Base-by-base conservation (phyloP, 2,797 vertebrate species). In the Apodemus agrarius region DNA sequence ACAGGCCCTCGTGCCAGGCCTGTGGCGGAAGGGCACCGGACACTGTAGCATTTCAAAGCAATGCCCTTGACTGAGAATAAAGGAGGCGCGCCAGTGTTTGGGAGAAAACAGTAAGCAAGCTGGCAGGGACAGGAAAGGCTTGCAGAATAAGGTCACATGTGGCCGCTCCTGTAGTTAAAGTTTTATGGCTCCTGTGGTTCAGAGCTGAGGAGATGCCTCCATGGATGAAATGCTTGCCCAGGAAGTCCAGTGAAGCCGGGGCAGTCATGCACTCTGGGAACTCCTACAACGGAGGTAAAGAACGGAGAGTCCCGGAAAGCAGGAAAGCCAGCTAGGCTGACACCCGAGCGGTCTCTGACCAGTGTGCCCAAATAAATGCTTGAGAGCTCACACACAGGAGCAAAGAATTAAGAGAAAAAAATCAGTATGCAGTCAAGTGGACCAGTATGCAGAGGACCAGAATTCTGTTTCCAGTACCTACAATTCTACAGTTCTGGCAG, bases 61-160 rank as follows among this genome's bases (percentile, higher is more conserved):
- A 54, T 65, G 93, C 67, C 96, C 96, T 97, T 94, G 93, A 97
- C 82, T 46, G 34, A 90, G 74, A 69, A 80, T 86, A 57, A 86
- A 90, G 74, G 87, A 91, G 59, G 83, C 67, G 87, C 95, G 43
- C 87, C 83, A 79, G 95, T 93, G 94, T 95, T 95, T 78, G 57
- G 72, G 92, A 89, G 80, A 93, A 94, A 97, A 94, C 85, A 96
- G 59, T 80, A 92, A 88, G 76, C 63, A 95, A 85, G 49, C 49
- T 34, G 17, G 52, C 34, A 46, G 79, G 78, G 78, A 96, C 91
- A 59, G 46, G 83, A 96, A 89, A 1, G 79, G 74, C 16, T 8
- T 37, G 26, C 57, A 91, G 90, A 65, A 61, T 49, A 72, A 94
- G 91, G 29, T 95, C 92, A 93, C 26, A 43, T 37, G 65, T 78